Percentiles rank a stretch among this genome's conserved stretches.
Conservation (phyloP, 1,140 invertebrate species). For the Drosophila chauvacae region DNA sequence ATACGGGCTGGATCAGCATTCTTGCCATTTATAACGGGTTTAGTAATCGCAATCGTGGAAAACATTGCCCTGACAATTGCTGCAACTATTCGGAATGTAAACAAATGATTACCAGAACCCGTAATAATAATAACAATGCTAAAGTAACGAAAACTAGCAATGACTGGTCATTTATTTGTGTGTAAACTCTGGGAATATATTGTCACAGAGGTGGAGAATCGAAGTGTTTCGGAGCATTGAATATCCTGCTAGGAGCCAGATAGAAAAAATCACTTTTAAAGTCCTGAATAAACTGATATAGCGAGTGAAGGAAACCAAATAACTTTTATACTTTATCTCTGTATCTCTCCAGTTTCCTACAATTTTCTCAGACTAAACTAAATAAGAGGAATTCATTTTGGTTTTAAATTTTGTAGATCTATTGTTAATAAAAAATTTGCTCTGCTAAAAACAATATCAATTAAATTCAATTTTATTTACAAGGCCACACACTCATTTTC, state of each 20-base stretch:
- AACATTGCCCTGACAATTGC: slow-evolving; percentile 39
- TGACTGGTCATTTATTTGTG: slow-evolving; percentile 34
- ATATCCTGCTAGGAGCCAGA: not conserved
- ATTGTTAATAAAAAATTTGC: not conserved
- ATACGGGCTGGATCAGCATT: slow-evolving; percentile 32
- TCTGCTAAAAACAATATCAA: not conserved
- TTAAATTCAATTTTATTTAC: not conserved
- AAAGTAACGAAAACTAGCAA: slow-evolving; percentile 32
- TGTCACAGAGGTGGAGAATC: not conserved
- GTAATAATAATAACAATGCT: slow-evolving; percentile 33
- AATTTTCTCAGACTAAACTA: too few species aligned
- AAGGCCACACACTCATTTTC: not conserved
- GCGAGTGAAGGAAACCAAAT: too few species aligned
- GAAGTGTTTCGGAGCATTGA: not conserved
- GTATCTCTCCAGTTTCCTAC: too few species aligned
- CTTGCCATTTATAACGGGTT: slow-evolving; percentile 49
- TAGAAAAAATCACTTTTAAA: not conserved
- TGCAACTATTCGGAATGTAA: slow-evolving; percentile 53
- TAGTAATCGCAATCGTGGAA: slow-evolving; percentile 55
- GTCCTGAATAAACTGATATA: not conserved
- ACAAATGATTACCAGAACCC: slow-evolving; percentile 41
- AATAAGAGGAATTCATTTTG: not conserved
- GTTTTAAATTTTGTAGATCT: not conserved
- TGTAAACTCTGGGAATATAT: slow-evolving; percentile 3
- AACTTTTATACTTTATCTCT: too few species aligned